Conservation (phyloP, 2,888 invertebrate species). For the Pristionchus arcanus region DNA sequence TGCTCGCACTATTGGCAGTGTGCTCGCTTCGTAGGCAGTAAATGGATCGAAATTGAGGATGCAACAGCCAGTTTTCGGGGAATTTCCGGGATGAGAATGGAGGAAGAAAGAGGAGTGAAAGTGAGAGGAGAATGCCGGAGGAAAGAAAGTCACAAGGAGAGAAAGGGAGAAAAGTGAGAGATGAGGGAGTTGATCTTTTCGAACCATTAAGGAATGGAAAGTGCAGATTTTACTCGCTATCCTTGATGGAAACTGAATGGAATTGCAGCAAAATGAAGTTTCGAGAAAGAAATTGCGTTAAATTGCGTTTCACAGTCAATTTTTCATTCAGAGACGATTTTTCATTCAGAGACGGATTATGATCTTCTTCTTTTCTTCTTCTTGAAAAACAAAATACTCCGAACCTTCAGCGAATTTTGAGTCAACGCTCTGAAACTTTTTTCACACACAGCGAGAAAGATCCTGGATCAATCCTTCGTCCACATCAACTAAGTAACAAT, state of each 20-base stretch:
- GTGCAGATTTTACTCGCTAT: not conserved
- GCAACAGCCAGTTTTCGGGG: slow-evolving; percentile 7
- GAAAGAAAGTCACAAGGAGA: not conserved
- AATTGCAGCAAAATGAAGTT: too few species aligned
- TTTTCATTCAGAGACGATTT: not conserved
- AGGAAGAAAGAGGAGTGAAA: slow-evolving; percentile 27
- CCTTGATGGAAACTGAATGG: too few species aligned
- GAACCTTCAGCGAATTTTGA: slow-evolving; percentile 20
- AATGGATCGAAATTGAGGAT: not conserved
- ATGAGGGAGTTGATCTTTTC: slow-evolving; percentile 20
- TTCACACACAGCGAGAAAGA: not conserved
- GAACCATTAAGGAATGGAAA: not conserved
- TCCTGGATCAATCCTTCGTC: not conserved
- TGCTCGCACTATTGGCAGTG: not conserved
- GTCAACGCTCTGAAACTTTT: not conserved
- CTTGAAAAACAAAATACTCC: not conserved
- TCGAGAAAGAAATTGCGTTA: too few species aligned
- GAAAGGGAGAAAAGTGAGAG: not conserved
- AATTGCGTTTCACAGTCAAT: too few species aligned
- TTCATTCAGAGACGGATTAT: not conserved
- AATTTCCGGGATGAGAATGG: slow-evolving; percentile 37
- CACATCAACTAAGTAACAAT: not conserved
- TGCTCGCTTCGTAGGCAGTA: not conserved
- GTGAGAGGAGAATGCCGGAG: not conserved
- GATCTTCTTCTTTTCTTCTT: not conserved